Evolutionary conservation across 2,888 invertebrate species (phyloP), one percentile per base, ranked within the genome.

Genomic region (Ectemnius continuus): DNA sequence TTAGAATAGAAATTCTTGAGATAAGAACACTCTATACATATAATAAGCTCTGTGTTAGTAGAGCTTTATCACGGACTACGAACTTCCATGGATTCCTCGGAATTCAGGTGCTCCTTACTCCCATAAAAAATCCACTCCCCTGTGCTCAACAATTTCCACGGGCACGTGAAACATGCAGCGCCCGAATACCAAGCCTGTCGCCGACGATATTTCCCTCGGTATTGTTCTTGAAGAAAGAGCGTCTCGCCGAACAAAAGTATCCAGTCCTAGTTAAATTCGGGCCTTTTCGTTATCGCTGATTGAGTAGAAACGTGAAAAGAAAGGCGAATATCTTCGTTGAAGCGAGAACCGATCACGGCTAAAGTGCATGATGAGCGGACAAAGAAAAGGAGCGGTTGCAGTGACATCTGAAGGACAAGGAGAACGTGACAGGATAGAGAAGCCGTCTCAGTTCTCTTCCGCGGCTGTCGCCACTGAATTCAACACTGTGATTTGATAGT

Each of bases 401-500:
- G 62, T 58, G 63, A 26, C 23, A 36, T 46, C 61, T 4, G 20
- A n/a, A 73, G 18, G 47, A 64, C 36, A 62, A 48, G 20, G 3
- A 48, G 61, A 36, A 73, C 69, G 65, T 68, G 73, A 75, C 65
- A 61, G 59, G 73, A 36, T 61, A 60, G 64, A 58, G 18, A 28
- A 36, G 14, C n/a, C 20, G 65, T 47, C 52, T 68, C 67, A 58
- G 45, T 69, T 36, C 62, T 46, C 61, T 58, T 26, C 14, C 23
- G 60, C 48, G 47, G 61, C n/a, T 56, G 69, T 63, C 67, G 76
- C 66, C 63, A 74, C 70, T 74, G 70, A 76, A 76, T 76, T 76
- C 74, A 58, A 58, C 48, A 48, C 61, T 56, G 74, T 14, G 70
- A 67, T 74, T 76, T 74, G 63, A 74, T 66, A 63, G 61, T 64